Percentiles rank a stretch among this genome's conserved stretches.
Evolutionary conservation across 2,113 vertebrate species (phyloP).

Genomic region (Ophiodon elongatus): DNA sequence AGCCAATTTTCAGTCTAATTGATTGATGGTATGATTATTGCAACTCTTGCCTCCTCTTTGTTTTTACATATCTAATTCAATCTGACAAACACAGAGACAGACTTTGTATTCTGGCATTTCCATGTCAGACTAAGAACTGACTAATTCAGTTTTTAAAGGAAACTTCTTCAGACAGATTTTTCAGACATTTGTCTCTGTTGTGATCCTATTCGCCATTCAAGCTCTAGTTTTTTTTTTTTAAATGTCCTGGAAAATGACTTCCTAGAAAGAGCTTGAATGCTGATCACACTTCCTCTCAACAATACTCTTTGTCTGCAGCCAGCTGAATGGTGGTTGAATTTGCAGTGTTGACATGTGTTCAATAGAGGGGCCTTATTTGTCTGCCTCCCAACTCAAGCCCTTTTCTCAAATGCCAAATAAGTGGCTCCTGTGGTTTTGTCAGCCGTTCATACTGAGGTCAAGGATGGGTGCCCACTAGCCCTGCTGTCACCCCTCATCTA

Average conservation of each 20-base stretch:
- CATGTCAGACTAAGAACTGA: not conserved
- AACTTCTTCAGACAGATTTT: not conserved
- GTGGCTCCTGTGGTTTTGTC: slow-evolving; percentile 57
- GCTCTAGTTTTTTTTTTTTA: slow-evolving; percentile 27
- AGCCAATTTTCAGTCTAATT: not conserved
- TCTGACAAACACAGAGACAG: not conserved
- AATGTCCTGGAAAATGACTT: slow-evolving; percentile 23
- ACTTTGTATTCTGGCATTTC: slow-evolving; percentile 9
- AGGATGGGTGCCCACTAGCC: slow-evolving; percentile 55
- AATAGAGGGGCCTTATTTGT: slow-evolving; percentile 50
- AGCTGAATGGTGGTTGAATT: slow-evolving; percentile 29
- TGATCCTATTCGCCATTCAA: not conserved
- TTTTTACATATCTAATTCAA: not conserved
- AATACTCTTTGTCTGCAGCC: slow-evolving; percentile 34
- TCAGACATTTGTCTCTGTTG: slow-evolving; percentile 1
- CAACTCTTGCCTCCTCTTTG: not conserved
- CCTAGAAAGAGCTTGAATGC: not conserved
- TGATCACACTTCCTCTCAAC: slow-evolving; percentile 42
- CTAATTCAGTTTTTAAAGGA: not conserved
- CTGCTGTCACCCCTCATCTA: slow-evolving; percentile 59
- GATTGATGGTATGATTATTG: not conserved
- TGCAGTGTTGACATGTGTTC: slow-evolving; percentile 60
- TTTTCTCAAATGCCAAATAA: slow-evolving; percentile 62
- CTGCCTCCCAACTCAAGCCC: slow-evolving; percentile 38
- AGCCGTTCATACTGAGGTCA: slow-evolving; percentile 71